Evolutionary conservation across 2,113 vertebrate species (phyloP).

Genomic region (Dipodomys spectabilis): DNA sequence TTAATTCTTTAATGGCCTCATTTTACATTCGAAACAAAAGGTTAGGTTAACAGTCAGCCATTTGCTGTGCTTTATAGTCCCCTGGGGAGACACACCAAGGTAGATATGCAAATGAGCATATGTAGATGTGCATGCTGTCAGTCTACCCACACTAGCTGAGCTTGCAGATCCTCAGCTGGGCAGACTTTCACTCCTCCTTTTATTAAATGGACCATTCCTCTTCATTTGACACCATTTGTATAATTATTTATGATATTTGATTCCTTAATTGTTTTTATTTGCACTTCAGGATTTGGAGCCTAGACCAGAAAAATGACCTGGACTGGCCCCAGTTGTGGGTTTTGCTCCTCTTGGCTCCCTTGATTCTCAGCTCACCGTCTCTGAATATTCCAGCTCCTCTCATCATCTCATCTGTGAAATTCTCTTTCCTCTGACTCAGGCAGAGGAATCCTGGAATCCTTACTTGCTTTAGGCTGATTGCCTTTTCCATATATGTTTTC

Average conservation of each 20-base stretch:
- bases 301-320: background rate
- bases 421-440: background rate
- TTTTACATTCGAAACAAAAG: background rate
- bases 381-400: background rate
- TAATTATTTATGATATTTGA: background rate
- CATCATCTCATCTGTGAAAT: background rate
- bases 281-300: no score
- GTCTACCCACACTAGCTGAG: background rate
- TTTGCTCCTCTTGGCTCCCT: background rate
- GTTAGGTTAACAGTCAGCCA: background rate
- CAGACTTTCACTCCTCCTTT: background rate
- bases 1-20: background rate
- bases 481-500: conserved; percentile 1
- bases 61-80: background rate
- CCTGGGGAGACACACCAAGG: no score
- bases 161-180: background rate
- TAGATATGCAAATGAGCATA: background rate
- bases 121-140: background rate
- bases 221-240: background rate
- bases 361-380: background rate
- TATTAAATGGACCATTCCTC: background rate
- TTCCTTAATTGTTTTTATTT: background rate
- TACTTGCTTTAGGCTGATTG: background rate
- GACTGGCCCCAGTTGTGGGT: background rate
- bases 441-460: background rate